phyloP scores from a whole-genome alignment of 2,888 invertebrate genomes.

The Callosobruchus maculatus region DNA sequence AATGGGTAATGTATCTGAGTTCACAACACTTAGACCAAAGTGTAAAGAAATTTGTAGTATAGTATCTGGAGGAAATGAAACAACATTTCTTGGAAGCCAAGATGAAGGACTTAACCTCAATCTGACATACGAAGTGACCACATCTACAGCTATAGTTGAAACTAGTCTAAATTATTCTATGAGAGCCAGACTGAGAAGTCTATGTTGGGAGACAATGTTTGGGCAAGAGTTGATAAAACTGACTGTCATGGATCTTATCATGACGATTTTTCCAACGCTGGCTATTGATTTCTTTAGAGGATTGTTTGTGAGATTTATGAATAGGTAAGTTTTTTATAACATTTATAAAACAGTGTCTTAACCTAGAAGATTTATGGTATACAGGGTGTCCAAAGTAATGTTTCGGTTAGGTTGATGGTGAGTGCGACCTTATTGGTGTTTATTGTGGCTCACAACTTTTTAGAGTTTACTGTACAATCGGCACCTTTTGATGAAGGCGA shows the following conservation, averaged over 20 bases:
- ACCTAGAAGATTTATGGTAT: too few relatives aligned
- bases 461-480: too few relatives aligned
- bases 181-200: conserved; percentile 45
- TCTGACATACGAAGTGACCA: not conserved
- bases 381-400: too few relatives aligned
- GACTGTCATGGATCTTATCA: conserved; percentile 90
- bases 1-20: not conserved
- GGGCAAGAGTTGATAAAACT: conserved; percentile 95
- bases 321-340: conserved; percentile 48
- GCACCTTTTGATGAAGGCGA: too few relatives aligned
- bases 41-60: not conserved
- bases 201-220: conserved; percentile 98
- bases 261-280: conserved; percentile 78
- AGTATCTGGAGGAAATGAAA: not conserved
- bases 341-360: too few relatives aligned
- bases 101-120: not conserved
- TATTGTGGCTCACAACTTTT: too few relatives aligned
- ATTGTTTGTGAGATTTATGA: conserved; percentile 86
- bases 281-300: conserved; percentile 90
- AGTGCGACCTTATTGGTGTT: too few relatives aligned
- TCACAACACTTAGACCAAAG: not conserved
- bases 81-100: not conserved
- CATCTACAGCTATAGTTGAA: conserved; percentile 3
- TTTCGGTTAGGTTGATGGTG: too few relatives aligned
- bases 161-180: conserved; percentile 29